Conservation (phyloP, 1,140 invertebrate species). For the Micrasema minimum region DNA sequence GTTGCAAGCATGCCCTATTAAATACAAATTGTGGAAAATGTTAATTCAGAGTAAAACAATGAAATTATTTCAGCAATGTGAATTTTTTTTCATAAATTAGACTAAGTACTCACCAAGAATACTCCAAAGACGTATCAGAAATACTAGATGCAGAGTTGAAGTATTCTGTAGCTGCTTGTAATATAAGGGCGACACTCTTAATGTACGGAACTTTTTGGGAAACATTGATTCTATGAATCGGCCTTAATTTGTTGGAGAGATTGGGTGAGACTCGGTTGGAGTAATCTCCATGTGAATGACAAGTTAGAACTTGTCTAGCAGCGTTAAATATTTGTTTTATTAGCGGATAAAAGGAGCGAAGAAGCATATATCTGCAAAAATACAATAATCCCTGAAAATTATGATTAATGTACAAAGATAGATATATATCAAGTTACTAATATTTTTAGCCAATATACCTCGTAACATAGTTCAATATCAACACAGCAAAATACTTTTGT, state of each 20-base stretch:
- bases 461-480: constrained; percentile 50
- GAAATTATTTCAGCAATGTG: too few species aligned
- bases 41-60: background rate
- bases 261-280: constrained; percentile 18
- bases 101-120: constrained; percentile 47
- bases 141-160: constrained; percentile 51
- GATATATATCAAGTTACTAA: too few species aligned
- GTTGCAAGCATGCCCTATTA: constrained; percentile 49
- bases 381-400: too few species aligned
- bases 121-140: constrained; percentile 42
- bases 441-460: constrained; percentile 28
- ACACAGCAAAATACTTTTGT: constrained; percentile 44
- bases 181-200: constrained; percentile 40
- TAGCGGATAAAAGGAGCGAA: constrained; percentile 43
- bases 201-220: constrained; percentile 41
- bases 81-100: too few species aligned
- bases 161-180: constrained; percentile 46
- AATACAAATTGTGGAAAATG: constrained; percentile 10
- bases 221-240: constrained; percentile 37
- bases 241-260: constrained; percentile 37
- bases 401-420: too few species aligned
- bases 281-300: constrained; percentile 17
- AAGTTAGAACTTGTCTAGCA: constrained; percentile 45
- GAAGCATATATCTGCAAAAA: constrained; percentile 44
- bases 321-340: constrained; percentile 46